A percentile compares a stretch with the other conserved stretches of the same genome.
Evolutionary conservation across 1,140 invertebrate genomes (phyloP).

Genomic region (Calliopsis andreniformis): DNA sequence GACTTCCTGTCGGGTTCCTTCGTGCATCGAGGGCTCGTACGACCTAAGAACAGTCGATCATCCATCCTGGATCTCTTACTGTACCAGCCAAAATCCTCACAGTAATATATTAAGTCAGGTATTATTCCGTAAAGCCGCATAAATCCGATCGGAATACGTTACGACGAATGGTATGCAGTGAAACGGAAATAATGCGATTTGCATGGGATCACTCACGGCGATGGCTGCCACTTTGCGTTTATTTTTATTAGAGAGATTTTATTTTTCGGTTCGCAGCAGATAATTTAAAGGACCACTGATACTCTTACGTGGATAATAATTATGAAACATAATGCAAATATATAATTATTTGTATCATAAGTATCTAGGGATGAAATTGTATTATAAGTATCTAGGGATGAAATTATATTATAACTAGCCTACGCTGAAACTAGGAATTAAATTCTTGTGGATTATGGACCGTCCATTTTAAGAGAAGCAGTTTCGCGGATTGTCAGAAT

Average conservation of each 20-base stretch:
- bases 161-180: constrained; percentile 52
- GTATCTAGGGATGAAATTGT: too few species aligned
- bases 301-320: too few species aligned
- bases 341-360: too few species aligned
- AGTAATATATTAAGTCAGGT: constrained; percentile 56
- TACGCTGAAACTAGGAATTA: too few species aligned
- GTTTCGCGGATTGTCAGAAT: too few species aligned
- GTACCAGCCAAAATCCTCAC: constrained; percentile 39
- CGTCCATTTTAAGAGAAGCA: too few species aligned
- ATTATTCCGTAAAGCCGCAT: constrained; percentile 53
- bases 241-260: constrained; percentile 4
- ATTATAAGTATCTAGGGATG: too few species aligned
- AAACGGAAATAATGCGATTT: constrained; percentile 54
- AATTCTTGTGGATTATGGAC: too few species aligned
- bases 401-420: too few species aligned
- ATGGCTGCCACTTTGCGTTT: neutral
- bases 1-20: neutral
- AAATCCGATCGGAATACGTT: constrained; percentile 54
- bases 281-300: neutral
- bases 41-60: constrained; percentile 46
- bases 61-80: constrained; percentile 36
- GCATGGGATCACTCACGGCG: constrained; percentile 51
- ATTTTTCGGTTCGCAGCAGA: neutral
- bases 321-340: too few species aligned
- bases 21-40: neutral